phyloP scores from a whole-genome alignment of 1,140 invertebrate genomes.

The Chironomus striatipennis region DNA sequence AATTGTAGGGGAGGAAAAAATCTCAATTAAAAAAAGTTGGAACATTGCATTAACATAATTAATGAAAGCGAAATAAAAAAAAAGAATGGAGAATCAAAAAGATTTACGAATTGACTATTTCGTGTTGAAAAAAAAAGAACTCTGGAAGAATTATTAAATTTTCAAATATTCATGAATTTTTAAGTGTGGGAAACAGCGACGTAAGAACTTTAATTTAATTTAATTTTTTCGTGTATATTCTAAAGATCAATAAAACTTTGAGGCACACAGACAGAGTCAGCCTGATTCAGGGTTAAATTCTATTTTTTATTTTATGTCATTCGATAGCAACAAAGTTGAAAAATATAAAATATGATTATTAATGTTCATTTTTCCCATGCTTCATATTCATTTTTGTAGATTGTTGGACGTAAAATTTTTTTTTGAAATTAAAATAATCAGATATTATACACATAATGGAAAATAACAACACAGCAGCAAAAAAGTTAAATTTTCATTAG shows the following conservation, averaged over 20 bases:
- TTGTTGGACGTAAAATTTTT: not conserved
- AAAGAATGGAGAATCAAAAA: conserved; percentile 1
- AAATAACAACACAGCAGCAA: not conserved
- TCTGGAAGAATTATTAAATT: not conserved
- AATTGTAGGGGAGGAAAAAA: not conserved
- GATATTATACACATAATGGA: conserved; percentile 16
- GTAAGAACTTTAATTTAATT: not conserved
- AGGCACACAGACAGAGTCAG: too few species aligned
- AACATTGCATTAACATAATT: conserved; percentile 16
- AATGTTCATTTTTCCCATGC: not conserved
- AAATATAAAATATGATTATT: too few species aligned
- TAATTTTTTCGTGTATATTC: not conserved
- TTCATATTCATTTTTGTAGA: not conserved
- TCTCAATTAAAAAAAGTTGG: not conserved
- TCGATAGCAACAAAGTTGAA: too few species aligned
- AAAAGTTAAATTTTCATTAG: not conserved
- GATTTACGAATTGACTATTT: conserved; percentile 17
- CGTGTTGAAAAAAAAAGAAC: not conserved
- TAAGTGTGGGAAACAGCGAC: conserved; percentile 19
- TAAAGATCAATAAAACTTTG: not conserved
- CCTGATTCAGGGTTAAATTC: too few species aligned
- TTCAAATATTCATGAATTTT: conserved; percentile 19
- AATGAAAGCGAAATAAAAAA: not conserved
- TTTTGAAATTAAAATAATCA: not conserved
- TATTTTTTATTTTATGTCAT: too few species aligned